These are phyloP conservation scores for Haemorhous mexicanus DNA, from an alignment of 2,113 vertebrate genomes.

Conservation along the genomic window DNA sequence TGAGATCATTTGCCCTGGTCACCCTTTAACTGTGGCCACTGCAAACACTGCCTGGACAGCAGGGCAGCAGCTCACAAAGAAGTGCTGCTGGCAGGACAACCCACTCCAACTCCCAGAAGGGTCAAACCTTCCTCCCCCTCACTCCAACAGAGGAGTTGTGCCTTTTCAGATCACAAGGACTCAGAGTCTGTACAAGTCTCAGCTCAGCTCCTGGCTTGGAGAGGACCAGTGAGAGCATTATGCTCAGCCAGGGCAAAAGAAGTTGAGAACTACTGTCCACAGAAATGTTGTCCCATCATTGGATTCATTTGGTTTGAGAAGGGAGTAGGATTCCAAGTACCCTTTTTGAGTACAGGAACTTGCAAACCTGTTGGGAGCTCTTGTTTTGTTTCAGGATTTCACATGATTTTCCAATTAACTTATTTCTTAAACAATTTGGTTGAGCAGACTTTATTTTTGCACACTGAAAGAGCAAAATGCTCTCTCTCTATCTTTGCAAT, in stretches of 20 bases:
- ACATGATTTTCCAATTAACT: not conserved
- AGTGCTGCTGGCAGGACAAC: not conserved
- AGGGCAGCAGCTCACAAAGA: not conserved
- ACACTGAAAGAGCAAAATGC: not conserved
- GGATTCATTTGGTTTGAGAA: not conserved
- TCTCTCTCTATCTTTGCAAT: not conserved
- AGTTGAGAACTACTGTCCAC: not conserved
- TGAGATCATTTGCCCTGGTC: not conserved
- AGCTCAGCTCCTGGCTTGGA: not conserved
- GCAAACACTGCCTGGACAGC: not conserved
- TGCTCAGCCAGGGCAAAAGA: not conserved
- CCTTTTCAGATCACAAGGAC: not conserved
- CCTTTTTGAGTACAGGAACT: not conserved
- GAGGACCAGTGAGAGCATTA: not conserved
- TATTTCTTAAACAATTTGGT: not conserved
- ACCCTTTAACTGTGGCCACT: not conserved
- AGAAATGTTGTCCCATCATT: not conserved
- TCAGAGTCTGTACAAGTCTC: not conserved
- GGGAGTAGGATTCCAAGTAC: not conserved
- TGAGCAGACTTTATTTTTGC: not conserved
- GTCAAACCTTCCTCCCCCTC: not conserved
- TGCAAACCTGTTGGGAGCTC: not conserved
- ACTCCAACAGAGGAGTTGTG: not conserved
- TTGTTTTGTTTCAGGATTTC: not conserved
- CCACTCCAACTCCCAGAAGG: not conserved